Percentiles rank a stretch among this genome's conserved stretches.
Evolutionary conservation across 64 coral and sea anemone species (phyloP).

Genomic region (Stichodactyla helianthus): DNA sequence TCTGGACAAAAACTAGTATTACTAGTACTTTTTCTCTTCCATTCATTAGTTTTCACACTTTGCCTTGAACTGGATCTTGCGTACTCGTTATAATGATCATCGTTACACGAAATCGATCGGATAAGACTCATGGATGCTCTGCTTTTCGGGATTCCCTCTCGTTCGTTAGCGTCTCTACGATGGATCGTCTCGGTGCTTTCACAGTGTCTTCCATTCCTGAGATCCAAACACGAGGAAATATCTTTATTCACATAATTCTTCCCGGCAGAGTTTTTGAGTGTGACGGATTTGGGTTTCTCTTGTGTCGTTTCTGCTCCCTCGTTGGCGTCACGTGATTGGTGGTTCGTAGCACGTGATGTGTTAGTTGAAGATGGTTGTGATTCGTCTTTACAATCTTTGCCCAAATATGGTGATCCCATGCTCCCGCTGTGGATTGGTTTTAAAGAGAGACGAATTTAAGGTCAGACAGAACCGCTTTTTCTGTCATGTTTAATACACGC

Average conservation of each 20-base stretch:
- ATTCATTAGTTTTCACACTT: not conserved
- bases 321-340: not conserved
- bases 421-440: too few species aligned
- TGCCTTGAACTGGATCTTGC: not conserved
- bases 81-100: constrained; percentile 14
- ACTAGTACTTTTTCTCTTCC: not conserved
- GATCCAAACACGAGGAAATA: not conserved
- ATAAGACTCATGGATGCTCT: not conserved
- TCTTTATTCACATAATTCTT: not conserved
- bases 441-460: too few species aligned
- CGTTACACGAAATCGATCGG: not conserved
- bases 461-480: too few species aligned
- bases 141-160: not conserved
- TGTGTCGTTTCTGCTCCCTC: not conserved
- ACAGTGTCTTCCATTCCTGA: too few species aligned
- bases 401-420: too few species aligned
- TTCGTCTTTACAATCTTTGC: not conserved
- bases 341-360: not conserved
- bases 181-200: not conserved
- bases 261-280: not conserved
- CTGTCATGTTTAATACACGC: too few species aligned
- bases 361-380: not conserved
- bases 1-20: not conserved
- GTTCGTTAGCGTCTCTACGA: not conserved
- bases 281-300: not conserved